Conservation (phyloP, 2,797 vertebrate genomes). For the Micrastur ruficollis region DNA sequence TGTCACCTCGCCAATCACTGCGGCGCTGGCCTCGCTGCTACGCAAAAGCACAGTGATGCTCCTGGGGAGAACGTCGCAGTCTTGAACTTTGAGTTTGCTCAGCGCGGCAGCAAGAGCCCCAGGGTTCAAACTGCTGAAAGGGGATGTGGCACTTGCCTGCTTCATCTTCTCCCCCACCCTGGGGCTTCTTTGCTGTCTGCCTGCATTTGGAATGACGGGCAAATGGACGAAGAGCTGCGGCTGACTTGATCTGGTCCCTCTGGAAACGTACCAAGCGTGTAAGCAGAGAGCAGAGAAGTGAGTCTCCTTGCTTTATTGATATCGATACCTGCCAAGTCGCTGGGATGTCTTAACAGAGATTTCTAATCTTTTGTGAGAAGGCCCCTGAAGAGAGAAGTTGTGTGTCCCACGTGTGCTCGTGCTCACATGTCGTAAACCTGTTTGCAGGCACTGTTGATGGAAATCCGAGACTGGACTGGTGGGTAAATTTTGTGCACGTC, state of each 20-base stretch:
- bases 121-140: not conserved
- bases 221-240: fast-evolving
- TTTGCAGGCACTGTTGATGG: not conserved
- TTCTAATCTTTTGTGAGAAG: fast-evolving
- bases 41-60: fast-evolving
- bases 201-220: not conserved
- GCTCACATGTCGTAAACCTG: fast-evolving
- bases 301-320: not conserved
- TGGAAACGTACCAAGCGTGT: not conserved
- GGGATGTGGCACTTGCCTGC: not conserved
- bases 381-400: not conserved
- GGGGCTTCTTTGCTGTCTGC: not conserved
- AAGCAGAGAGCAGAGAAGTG: not conserved
- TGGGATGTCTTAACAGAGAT: not conserved
- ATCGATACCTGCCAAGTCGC: fast-evolving
- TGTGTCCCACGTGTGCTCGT: fast-evolving
- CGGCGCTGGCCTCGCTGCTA: fast-evolving
- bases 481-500: not conserved
- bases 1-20: fast-evolving
- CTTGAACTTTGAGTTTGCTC: not conserved
- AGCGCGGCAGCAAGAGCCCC: fast-evolving
- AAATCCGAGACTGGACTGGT: not conserved
- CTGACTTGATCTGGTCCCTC: not conserved
- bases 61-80: fast-evolving
- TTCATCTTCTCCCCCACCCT: not conserved